A percentile compares a stretch with the other conserved stretches of the same genome.
Conservation (phyloP, 2,113 vertebrate genomes). For the Labeo catla region DNA sequence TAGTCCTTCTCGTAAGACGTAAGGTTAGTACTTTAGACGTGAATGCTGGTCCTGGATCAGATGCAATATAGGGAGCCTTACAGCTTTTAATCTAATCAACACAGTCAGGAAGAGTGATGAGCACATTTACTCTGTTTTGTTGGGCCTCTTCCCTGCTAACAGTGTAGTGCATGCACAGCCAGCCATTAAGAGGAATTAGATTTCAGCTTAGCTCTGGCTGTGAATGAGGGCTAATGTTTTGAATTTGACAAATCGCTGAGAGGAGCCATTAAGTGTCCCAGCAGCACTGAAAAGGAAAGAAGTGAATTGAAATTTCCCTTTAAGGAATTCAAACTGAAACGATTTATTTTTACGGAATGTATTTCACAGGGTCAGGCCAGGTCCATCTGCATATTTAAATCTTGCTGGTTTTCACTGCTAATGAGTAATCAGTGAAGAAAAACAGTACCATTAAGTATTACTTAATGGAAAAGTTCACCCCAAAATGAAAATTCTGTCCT, state of each 20-base stretch:
- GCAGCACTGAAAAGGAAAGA: not conserved
- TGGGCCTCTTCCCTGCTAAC: conserved; percentile 43
- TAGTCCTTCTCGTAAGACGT: not conserved
- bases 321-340: not conserved
- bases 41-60: conserved; percentile 40
- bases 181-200: conserved; percentile 53
- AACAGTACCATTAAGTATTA: not conserved
- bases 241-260: conserved; percentile 46
- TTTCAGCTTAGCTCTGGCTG: conserved; percentile 41
- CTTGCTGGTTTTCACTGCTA: conserved; percentile 2
- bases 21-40: not conserved
- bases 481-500: not conserved
- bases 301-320: not conserved
- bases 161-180: conserved; percentile 45
- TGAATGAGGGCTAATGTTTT: conserved; percentile 49
- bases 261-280: conserved; percentile 34
- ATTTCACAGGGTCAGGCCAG: not conserved
- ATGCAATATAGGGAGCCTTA: not conserved
- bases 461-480: not conserved
- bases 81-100: conserved; percentile 52
- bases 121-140: conserved; percentile 38
- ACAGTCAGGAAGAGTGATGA: conserved; percentile 32
- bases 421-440: not conserved
- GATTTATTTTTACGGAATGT: not conserved
- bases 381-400: not conserved